Conservation (phyloP, 2,888 invertebrate genomes). For the Aphodius granarius region DNA sequence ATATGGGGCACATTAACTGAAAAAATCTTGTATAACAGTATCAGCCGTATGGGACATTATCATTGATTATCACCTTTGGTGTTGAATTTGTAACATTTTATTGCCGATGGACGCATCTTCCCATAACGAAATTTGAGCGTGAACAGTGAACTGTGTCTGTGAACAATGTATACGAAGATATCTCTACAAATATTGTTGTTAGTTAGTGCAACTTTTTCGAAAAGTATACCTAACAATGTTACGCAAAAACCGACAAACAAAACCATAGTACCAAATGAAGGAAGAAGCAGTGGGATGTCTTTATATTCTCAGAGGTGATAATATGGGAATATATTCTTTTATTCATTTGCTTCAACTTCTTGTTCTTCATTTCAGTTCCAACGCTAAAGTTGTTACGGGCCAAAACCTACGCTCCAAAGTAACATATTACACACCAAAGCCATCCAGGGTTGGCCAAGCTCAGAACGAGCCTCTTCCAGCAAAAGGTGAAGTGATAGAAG, state of each 20-base stretch:
- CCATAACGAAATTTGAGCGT: conserved; percentile 7
- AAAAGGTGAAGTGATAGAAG: conserved; percentile 50
- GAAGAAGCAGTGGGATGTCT: conserved; percentile 43
- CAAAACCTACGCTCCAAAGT: conserved; percentile 41
- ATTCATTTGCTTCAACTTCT: conserved; percentile 4
- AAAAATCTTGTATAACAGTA: conserved; percentile 45
- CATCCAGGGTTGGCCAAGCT: conserved; percentile 30
- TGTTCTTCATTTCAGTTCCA: conserved; percentile 41
- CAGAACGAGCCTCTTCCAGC: conserved; percentile 39
- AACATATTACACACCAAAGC: conserved; percentile 30
- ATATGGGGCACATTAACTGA: conserved; percentile 26
- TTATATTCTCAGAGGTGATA: conserved; percentile 50
- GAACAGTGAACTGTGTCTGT: conserved; percentile 19
- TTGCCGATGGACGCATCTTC: conserved; percentile 14
- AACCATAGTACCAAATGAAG: conserved; percentile 33
- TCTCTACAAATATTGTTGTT: conserved; percentile 11
- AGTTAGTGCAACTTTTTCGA: conserved; percentile 28
- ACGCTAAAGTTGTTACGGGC: conserved; percentile 41
- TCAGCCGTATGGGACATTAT: conserved; percentile 40
- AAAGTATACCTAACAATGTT: conserved; percentile 43
- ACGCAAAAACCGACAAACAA: conserved; percentile 44
- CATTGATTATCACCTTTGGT: conserved; percentile 46
- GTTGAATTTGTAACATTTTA: conserved; percentile 42
- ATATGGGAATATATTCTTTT: conserved; percentile 15
- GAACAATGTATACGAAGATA: not conserved